Percentiles rank a stretch among this genome's conserved stretches.
phyloP scores from a whole-genome alignment of 2,113 vertebrate genomes.

The Hydrochoerus hydrochaeris region DNA sequence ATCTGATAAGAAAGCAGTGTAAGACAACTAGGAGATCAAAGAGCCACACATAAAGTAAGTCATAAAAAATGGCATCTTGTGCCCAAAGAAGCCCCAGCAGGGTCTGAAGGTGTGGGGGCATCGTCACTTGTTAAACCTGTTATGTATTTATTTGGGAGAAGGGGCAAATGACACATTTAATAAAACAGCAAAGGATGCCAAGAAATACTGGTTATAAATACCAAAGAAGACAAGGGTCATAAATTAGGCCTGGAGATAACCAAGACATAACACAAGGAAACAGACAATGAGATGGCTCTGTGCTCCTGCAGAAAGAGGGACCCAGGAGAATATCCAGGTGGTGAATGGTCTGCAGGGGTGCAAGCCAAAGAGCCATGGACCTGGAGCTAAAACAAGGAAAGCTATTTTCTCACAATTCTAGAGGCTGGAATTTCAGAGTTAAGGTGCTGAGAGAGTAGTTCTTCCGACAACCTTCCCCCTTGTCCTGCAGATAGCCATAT shows the following conservation, averaged over 20 bases:
- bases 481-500: rapidly evolving
- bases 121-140: background rate
- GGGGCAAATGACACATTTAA: background rate
- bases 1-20: background rate
- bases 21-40: background rate
- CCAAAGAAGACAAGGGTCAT: background rate
- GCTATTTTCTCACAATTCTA: background rate
- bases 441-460: background rate
- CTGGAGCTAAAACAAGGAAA: background rate
- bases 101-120: too few relatives aligned
- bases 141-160: background rate
- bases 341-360: background rate
- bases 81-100: background rate
- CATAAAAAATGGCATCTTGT: background rate
- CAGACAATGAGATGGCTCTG: background rate
- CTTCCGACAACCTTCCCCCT: background rate
- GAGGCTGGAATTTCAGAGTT: background rate
- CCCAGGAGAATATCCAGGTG: background rate
- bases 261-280: background rate
- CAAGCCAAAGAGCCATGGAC: background rate
- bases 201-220: background rate
- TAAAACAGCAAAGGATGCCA: background rate
- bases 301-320: background rate
- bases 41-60: background rate
- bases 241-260: background rate